These are phyloP conservation scores for Temnopleurus reevesii DNA, from an alignment of 53 echinoderm and acorn worm genomes.

Conservation along the genomic window DNA sequence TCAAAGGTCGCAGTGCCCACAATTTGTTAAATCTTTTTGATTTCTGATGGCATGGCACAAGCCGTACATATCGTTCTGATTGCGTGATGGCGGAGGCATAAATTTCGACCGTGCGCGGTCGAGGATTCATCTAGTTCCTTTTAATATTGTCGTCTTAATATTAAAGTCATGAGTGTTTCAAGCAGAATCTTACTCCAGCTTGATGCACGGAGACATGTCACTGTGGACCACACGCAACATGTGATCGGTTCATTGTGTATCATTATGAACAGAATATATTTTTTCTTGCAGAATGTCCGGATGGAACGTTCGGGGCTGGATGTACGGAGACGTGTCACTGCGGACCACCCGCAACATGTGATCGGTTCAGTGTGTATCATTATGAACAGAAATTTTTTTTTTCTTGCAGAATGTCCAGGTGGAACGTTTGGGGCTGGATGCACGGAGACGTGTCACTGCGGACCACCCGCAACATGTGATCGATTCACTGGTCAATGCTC, in stretches of 20 bases:
- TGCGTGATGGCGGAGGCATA: too few species aligned
- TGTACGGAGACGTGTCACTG: constrained; percentile 64
- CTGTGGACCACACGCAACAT: background rate
- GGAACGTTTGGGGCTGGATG: constrained; percentile 63
- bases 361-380: constrained; percentile 55
- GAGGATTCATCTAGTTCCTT: too few species aligned
- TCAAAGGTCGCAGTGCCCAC: too few species aligned
- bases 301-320: constrained; percentile 57
- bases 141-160: too few species aligned
- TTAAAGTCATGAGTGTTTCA: too few species aligned
- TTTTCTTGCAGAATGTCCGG: background rate
- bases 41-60: too few species aligned
- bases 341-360: background rate
- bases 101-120: too few species aligned
- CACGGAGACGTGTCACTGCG: constrained; percentile 57
- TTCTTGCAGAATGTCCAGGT: constrained; percentile 18
- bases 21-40: too few species aligned
- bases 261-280: too few species aligned
- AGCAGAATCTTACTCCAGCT: too few species aligned
- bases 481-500: constrained; percentile 56
- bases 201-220: constrained; percentile 58
- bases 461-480: constrained; percentile 10
- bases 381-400: too few species aligned
- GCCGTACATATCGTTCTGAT: too few species aligned
- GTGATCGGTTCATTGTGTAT: constrained; percentile 59